phyloP scores from a whole-genome alignment of 1,140 invertebrate genomes.

The Subanguina moxae region DNA sequence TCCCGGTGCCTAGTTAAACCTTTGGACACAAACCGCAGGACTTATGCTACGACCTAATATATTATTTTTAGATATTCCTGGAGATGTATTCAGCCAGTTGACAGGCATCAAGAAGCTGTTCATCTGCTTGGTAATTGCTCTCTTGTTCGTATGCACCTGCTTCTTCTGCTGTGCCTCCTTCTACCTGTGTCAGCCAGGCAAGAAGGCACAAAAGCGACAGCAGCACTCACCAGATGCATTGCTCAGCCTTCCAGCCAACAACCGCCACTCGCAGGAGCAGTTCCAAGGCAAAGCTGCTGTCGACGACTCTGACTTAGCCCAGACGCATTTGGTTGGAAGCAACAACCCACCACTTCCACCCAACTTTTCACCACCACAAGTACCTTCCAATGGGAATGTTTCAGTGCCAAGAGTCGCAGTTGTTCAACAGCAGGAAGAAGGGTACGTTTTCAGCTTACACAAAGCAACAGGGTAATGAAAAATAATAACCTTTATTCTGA shows the following conservation, averaged over 20 bases:
- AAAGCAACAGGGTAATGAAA: no score
- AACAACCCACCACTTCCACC: slow-evolving; percentile 9
- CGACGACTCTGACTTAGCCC: background rate
- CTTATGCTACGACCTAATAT: slow-evolving; percentile 1
- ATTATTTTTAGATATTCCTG: slow-evolving; percentile 23
- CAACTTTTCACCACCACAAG: slow-evolving; percentile 9
- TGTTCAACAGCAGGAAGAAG: slow-evolving; percentile 1
- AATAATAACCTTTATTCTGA: no score
- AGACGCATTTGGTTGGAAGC: background rate
- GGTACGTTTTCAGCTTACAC: no score
- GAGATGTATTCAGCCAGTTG: slow-evolving; percentile 13
- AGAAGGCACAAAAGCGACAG: background rate
- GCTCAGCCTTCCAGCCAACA: background rate
- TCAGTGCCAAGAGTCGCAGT: no score
- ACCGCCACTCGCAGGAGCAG: background rate
- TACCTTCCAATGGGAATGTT: background rate
- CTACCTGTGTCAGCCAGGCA: background rate
- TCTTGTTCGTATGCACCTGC: slow-evolving; percentile 15
- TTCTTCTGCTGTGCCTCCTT: slow-evolving; percentile 29
- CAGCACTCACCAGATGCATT: background rate
- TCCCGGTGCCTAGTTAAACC: no score
- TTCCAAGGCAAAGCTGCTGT: background rate
- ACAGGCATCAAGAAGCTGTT: slow-evolving; percentile 21
- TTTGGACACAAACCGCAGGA: no score
- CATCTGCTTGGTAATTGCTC: slow-evolving; percentile 11